These are phyloP conservation scores for Drosophila erecta DNA, from an alignment of 1,140 invertebrate species.

Conservation along the genomic window DNA sequence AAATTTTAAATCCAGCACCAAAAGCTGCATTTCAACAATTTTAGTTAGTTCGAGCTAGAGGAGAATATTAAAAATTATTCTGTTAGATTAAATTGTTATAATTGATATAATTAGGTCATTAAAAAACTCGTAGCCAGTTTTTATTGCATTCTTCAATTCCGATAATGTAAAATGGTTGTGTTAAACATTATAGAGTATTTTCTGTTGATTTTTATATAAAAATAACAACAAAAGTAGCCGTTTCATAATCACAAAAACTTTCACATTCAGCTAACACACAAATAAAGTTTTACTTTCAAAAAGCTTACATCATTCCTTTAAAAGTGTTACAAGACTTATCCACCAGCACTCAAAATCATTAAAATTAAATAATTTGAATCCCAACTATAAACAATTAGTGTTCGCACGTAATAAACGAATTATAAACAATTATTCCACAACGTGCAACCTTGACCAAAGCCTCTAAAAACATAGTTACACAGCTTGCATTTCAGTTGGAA, in stretches of 20 bases:
- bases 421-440: slow-evolving; percentile 23
- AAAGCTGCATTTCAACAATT: background rate
- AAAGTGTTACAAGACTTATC: slow-evolving; percentile 3
- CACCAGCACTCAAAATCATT: background rate
- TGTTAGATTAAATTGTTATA: slow-evolving; percentile 2
- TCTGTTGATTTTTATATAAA: background rate
- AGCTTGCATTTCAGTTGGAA: background rate
- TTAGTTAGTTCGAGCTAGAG: background rate
- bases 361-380: slow-evolving; percentile 23
- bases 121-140: slow-evolving; percentile 5
- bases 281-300: slow-evolving; percentile 28
- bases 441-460: slow-evolving; percentile 21
- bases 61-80: background rate
- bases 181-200: background rate
- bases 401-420: slow-evolving; percentile 19
- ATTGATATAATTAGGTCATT: slow-evolving; percentile 12
- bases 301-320: background rate
- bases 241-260: slow-evolving; percentile 10
- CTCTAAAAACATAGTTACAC: slow-evolving; percentile 8
- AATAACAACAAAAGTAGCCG: background rate
- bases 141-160: background rate
- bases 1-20: background rate
- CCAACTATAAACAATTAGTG: slow-evolving; percentile 24
- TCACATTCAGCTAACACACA: background rate
- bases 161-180: background rate